A percentile compares a stretch with the other conserved stretches of the same genome.
Evolutionary conservation across 1,140 invertebrate genomes (phyloP).

Genomic region (Formica selysi): DNA sequence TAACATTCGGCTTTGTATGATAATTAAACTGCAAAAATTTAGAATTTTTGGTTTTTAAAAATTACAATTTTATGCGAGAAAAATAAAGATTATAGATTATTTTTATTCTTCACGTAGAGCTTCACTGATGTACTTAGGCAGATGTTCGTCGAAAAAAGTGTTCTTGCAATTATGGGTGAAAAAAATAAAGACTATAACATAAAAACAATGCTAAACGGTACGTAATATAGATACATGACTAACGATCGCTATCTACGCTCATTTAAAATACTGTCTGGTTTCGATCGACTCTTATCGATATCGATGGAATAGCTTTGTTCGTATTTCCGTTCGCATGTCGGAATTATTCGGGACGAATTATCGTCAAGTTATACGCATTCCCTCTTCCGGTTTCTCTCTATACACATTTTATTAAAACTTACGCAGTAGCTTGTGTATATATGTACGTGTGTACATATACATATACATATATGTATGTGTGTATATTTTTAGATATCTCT

Average conservation of each 20-base stretch:
- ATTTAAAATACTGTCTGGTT: slow-evolving; percentile 63
- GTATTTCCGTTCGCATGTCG: slow-evolving; percentile 3
- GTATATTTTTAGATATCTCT: slow-evolving; percentile 70
- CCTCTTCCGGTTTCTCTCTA: not conserved
- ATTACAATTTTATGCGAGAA: slow-evolving; percentile 1
- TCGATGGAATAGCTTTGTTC: slow-evolving; percentile 43
- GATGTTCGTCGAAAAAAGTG: not conserved
- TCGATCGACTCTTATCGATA: slow-evolving; percentile 31
- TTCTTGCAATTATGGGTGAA: not conserved
- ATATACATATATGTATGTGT: slow-evolving; percentile 61
- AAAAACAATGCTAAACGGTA: slow-evolving; percentile 43
- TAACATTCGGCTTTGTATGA: slow-evolving; percentile 23
- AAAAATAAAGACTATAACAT: not conserved
- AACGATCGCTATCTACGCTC: slow-evolving; percentile 53
- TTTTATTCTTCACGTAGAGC: not conserved
- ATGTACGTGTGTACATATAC: slow-evolving; percentile 62
- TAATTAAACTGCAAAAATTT: not conserved
- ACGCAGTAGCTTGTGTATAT: slow-evolving; percentile 65
- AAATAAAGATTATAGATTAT: not conserved
- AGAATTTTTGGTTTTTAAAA: slow-evolving; percentile 10
- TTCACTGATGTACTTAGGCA: slow-evolving; percentile 1
- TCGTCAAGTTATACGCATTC: slow-evolving; percentile 9
- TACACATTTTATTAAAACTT: slow-evolving; percentile 69
- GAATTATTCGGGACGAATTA: slow-evolving; percentile 37
- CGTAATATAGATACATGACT: slow-evolving; percentile 24